Conservation (phyloP, 2,797 vertebrate genomes). For the Leucoraja ocellata region DNA sequence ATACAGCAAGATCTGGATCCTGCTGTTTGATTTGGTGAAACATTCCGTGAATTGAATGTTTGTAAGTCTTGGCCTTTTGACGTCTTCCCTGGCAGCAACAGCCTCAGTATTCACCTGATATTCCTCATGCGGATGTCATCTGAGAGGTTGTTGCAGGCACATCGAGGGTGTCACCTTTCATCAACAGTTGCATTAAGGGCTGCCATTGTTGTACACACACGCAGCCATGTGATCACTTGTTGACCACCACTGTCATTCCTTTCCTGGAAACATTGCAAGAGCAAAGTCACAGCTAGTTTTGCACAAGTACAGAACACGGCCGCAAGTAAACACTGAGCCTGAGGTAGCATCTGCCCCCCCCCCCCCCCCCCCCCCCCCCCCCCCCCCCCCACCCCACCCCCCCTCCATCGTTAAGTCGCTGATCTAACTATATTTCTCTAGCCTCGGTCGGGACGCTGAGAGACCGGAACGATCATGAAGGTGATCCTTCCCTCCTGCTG, state of each 20-base stretch:
- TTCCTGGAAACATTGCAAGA: slow-evolving; percentile 2
- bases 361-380: too few relatives aligned
- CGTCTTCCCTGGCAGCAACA: background rate
- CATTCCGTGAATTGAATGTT: background rate
- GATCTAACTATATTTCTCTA: background rate
- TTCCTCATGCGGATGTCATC: slow-evolving; percentile 9
- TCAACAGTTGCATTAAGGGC: background rate
- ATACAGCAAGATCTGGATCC: background rate
- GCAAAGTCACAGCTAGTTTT: background rate
- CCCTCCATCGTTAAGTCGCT: too few relatives aligned
- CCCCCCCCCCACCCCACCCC: too few relatives aligned
- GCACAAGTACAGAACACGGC: background rate
- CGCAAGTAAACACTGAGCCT: background rate
- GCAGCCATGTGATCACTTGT: slow-evolving; percentile 23
- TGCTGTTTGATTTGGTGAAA: background rate
- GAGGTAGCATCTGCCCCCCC: background rate
- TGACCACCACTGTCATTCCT: slow-evolving; percentile 12
- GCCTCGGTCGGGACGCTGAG: too few relatives aligned
- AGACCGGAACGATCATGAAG: too few relatives aligned
- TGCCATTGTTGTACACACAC: slow-evolving; percentile 3
- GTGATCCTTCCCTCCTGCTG: too few relatives aligned
- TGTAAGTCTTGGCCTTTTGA: background rate
- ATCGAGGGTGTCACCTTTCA: slow-evolving; percentile 5
- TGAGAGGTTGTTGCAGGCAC: background rate
- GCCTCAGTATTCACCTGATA: slow-evolving; percentile 4